These are phyloP conservation scores for Drosophila demipolita DNA, from an alignment of 2,888 invertebrate genomes.

Conservation along the genomic window DNA sequence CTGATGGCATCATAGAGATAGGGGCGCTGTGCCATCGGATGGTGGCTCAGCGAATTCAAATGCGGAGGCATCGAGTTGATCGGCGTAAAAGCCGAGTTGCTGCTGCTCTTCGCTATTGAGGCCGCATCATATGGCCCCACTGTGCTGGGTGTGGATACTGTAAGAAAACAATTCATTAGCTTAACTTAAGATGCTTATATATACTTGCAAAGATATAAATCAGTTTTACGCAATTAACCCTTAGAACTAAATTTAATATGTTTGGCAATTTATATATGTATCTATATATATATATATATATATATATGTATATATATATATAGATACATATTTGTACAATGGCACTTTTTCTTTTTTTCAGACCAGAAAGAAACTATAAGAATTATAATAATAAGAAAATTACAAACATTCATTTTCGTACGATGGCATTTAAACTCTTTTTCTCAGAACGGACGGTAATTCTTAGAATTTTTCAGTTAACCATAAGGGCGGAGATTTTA, in stretches of 20 bases:
- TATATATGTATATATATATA: no score
- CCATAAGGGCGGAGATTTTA: background rate
- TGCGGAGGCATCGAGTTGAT: constrained; percentile 94
- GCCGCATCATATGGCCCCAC: constrained; percentile 86
- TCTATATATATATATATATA: no score
- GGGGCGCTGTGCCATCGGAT: constrained; percentile 90
- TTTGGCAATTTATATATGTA: no score
- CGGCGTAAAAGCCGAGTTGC: constrained; percentile 96
- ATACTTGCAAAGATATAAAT: background rate
- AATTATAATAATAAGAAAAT: no score
- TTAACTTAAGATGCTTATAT: background rate
- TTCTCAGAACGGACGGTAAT: background rate
- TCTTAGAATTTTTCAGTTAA: background rate
- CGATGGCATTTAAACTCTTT: background rate
- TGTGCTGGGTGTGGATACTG: constrained; percentile 83
- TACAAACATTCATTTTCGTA: background rate
- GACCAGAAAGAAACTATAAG: no score
- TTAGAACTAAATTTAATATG: background rate
- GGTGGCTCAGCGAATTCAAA: constrained; percentile 89
- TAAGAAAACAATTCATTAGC: background rate
- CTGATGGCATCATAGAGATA: constrained; percentile 97
- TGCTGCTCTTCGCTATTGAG: constrained; percentile 86
- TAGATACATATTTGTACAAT: no score
- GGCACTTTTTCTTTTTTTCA: no score
- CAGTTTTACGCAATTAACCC: background rate